Evolutionary conservation across 2,797 vertebrate genomes (phyloP).

Genomic region (Spinus olivaceus): DNA sequence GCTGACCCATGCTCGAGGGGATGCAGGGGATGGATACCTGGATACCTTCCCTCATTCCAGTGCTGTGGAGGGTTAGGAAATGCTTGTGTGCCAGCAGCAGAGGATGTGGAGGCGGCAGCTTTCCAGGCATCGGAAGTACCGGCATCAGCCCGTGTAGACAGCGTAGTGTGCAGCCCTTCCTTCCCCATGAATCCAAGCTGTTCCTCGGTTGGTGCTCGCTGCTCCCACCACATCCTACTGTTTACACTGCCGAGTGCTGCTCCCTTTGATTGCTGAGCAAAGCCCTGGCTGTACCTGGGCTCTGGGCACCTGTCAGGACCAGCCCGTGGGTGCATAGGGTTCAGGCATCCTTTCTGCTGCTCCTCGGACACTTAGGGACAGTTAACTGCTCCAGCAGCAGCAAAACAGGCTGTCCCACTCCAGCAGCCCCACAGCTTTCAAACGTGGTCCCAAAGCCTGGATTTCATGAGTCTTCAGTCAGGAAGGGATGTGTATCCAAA

Average conservation of each 20-base stretch:
- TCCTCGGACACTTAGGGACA: accelerated
- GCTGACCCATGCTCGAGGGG: accelerated
- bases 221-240: constrained; percentile 31
- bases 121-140: constrained; percentile 64
- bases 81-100: constrained; percentile 42
- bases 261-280: constrained; percentile 28
- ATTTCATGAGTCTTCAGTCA: not conserved
- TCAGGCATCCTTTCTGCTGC: not conserved
- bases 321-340: accelerated
- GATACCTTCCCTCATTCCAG: not conserved
- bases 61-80: not conserved
- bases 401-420: not conserved
- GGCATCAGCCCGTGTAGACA: constrained; percentile 67
- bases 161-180: constrained; percentile 58
- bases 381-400: not conserved
- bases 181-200: constrained; percentile 62
- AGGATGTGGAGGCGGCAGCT: constrained; percentile 68
- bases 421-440: accelerated
- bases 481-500: not conserved
- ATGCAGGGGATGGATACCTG: not conserved
- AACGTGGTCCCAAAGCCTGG: not conserved
- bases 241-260: constrained; percentile 8
- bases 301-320: not conserved
- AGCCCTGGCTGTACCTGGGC: not conserved
- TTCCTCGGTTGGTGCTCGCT: constrained; percentile 48